Conservation (phyloP, 2,888 invertebrate genomes). For the Norana najaformis region DNA sequence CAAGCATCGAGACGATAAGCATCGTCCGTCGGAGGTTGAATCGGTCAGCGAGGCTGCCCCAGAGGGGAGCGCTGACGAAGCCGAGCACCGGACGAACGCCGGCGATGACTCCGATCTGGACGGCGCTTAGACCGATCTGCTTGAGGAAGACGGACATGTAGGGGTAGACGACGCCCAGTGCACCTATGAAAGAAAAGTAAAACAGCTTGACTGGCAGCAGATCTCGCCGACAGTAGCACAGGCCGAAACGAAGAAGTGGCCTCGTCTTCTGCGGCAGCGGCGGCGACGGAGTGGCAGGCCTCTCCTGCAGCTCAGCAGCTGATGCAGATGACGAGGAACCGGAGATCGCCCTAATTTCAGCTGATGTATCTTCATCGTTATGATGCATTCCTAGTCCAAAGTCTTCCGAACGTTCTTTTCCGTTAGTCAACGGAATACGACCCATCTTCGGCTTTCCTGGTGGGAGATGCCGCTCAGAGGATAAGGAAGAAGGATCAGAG, state of each 20-base stretch:
- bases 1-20: constrained; percentile 38
- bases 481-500: not conserved
- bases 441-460: not conserved
- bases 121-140: constrained; percentile 41
- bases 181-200: constrained; percentile 41
- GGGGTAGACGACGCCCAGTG: constrained; percentile 38
- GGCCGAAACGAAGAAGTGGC: not conserved
- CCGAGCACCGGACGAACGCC: constrained; percentile 42
- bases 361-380: not conserved
- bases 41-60: constrained; percentile 40
- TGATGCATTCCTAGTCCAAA: not conserved
- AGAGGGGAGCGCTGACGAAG: constrained; percentile 39
- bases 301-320: not conserved
- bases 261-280: not conserved
- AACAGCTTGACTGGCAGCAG: constrained; percentile 39
- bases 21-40: constrained; percentile 34
- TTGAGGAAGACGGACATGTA: constrained; percentile 41
- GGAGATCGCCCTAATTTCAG: not conserved
- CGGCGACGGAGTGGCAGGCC: not conserved
- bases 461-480: not conserved
- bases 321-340: not conserved
- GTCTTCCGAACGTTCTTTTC: not conserved
- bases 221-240: constrained; percentile 24
- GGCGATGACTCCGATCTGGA: constrained; percentile 41
- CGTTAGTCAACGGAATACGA: not conserved